These are phyloP conservation scores for Oopsacas minuta DNA, from an alignment of 37 sponge, comb jelly and placozoan genomes.

Conservation along the genomic window DNA sequence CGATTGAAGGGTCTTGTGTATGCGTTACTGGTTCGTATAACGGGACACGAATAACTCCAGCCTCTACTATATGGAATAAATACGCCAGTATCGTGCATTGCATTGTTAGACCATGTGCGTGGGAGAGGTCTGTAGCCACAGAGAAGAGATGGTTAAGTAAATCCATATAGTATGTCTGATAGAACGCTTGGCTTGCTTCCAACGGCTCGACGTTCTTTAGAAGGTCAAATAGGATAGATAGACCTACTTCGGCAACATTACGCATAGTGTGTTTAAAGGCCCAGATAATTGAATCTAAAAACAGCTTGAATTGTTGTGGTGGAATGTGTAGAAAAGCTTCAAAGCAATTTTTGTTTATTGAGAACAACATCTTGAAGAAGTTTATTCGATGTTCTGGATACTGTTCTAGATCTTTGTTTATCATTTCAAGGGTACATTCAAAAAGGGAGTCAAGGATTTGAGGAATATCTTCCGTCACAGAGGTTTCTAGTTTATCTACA, in stretches of 20 bases:
- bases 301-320: conserved; percentile 66
- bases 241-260: conserved; percentile 91
- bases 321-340: conserved; percentile 74
- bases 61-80: conserved; percentile 76
- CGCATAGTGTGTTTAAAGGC: conserved; percentile 95
- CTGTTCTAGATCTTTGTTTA: conserved; percentile 80
- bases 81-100: conserved; percentile 81
- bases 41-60: conserved; percentile 38
- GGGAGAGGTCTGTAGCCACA: conserved; percentile 85
- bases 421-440: conserved; percentile 96
- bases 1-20: neutral
- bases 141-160: conserved; percentile 81
- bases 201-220: neutral
- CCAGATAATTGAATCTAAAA: conserved; percentile 84
- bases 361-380: conserved; percentile 79
- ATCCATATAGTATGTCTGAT: conserved; percentile 69
- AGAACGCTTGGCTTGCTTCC: conserved; percentile 62
- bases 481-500: conserved; percentile 65
- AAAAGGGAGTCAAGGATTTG: conserved; percentile 78
- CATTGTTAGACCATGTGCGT: conserved; percentile 70
- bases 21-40: conserved; percentile 33
- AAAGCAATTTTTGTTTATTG: conserved; percentile 72
- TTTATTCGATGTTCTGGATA: conserved; percentile 91
- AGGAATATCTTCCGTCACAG: conserved; percentile 55
- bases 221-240: neutral